Evolutionary conservation across 1,140 invertebrate genomes (phyloP), one percentile per base, ranked within the genome.

Genomic region (Magallana angulata): DNA sequence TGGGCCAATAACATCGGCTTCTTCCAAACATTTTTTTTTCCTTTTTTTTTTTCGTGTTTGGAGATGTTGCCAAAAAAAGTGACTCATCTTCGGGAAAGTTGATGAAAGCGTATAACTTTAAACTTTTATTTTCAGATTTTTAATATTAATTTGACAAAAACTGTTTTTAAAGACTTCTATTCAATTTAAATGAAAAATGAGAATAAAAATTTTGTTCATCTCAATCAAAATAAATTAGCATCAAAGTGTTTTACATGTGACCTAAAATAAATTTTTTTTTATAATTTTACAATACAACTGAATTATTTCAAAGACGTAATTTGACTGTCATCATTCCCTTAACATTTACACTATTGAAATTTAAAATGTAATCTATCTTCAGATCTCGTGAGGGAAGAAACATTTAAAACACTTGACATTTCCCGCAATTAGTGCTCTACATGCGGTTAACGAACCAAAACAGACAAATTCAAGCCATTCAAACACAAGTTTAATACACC

Each of bases 341-440:
- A 48, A 48, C 36, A 48, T 48, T 48, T 48, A 48, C 36, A 48
- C 36, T 2, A 48, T 48, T 48, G 36, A 48, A 48, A 5, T 48
- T 48, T 48, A 48, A 48, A 48, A 48, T 48, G 5, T 48, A 48
- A 48, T 48, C 36, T 48, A 48, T 48, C 36, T 48, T 48, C 36
- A 48, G 36, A 48, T 48, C 36, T 48, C 36, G 2, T 48, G 5
- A 9, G 68, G 18, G 68, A 30, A 30, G 68, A 76, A 76, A 36
- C 68, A 12, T 36, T 71, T 76, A 76, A 76, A 76, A 76, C 36
- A 76, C 36, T 76, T 76, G 68, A 76, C 68, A 76, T 76, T 76
- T 76, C 68, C 68, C 14, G 11, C 68, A 76, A 30, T 76, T 76
- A 36, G 68, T 76, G 68, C 36, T 76, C 68, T 12, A 76, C 68